Conservation (phyloP, 2,113 vertebrate species). For the Chaenogobius annularis region DNA sequence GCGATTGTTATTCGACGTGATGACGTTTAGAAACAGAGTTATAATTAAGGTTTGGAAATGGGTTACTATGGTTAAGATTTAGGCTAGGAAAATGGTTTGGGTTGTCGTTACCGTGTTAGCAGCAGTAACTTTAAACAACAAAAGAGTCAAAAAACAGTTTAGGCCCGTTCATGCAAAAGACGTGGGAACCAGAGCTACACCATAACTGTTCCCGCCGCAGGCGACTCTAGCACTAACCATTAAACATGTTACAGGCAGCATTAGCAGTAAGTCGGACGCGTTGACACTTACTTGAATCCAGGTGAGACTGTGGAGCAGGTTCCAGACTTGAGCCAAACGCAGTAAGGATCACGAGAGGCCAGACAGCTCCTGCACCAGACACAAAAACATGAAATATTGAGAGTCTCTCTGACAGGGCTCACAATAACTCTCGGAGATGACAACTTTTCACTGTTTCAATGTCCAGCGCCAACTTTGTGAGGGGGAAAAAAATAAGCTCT, state of each 20-base stretch:
- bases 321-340: constrained; percentile 82
- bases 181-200: too few relatives aligned
- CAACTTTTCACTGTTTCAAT: not conserved
- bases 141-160: too few relatives aligned
- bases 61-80: too few relatives aligned
- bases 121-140: too few relatives aligned
- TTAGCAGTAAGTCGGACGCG: not conserved
- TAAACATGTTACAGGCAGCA: not conserved
- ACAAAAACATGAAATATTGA: constrained; percentile 29
- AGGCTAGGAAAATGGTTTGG: too few relatives aligned
- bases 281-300: constrained; percentile 77
- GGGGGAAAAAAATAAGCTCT: not conserved
- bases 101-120: too few relatives aligned
- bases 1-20: too few relatives aligned
- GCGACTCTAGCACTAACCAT: too few relatives aligned
- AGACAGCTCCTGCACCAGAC: constrained; percentile 81
- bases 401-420: not conserved
- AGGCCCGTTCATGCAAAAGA: too few relatives aligned
- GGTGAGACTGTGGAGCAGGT: constrained; percentile 77
- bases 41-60: too few relatives aligned
- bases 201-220: too few relatives aligned
- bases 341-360: constrained; percentile 88
- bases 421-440: not conserved
- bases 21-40: too few relatives aligned
- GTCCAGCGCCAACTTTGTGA: not conserved